Conservation (phyloP, 2,888 invertebrate genomes). For the Phaedon cochleariae region DNA sequence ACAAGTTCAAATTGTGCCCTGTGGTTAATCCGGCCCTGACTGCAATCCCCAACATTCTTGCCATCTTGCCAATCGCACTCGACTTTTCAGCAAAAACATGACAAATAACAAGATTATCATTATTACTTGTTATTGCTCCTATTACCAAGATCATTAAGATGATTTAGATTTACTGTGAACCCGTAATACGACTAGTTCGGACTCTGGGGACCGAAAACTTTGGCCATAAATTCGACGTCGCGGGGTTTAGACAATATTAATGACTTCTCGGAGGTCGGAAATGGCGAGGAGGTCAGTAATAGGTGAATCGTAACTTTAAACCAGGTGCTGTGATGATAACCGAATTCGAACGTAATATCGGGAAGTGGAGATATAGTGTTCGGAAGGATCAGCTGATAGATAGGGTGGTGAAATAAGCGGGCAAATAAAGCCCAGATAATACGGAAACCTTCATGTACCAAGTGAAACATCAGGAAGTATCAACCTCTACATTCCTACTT, state of each 20-base stretch:
- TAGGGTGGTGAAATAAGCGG: too few relatives aligned
- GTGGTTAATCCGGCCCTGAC: too few relatives aligned
- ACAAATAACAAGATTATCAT: slow-evolving; percentile 22
- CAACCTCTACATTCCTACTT: too few relatives aligned
- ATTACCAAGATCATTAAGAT: slow-evolving; percentile 33
- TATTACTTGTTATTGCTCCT: slow-evolving; percentile 23
- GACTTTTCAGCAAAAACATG: neutral
- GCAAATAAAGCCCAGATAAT: too few relatives aligned
- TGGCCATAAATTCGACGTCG: slow-evolving; percentile 31
- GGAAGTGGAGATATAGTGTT: neutral
- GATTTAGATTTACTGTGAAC: slow-evolving; percentile 35
- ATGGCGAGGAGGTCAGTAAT: slow-evolving; percentile 27
- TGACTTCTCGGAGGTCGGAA: slow-evolving; percentile 31
- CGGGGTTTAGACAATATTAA: slow-evolving; percentile 31
- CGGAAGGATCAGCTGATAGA: too few relatives aligned
- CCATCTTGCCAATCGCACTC: neutral
- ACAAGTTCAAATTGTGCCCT: too few relatives aligned
- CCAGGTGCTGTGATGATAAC: slow-evolving; percentile 29
- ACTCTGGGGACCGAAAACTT: slow-evolving; percentile 29
- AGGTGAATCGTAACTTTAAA: slow-evolving; percentile 29
- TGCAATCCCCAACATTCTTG: too few relatives aligned
- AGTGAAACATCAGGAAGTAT: too few relatives aligned
- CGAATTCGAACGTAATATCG: neutral
- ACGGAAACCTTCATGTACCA: too few relatives aligned
- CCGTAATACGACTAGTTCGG: slow-evolving; percentile 28